Percentiles rank a stretch among this genome's conserved stretches.
Evolutionary conservation across 2,797 vertebrate species (phyloP).

Genomic region (Epinephelus coioides): DNA sequence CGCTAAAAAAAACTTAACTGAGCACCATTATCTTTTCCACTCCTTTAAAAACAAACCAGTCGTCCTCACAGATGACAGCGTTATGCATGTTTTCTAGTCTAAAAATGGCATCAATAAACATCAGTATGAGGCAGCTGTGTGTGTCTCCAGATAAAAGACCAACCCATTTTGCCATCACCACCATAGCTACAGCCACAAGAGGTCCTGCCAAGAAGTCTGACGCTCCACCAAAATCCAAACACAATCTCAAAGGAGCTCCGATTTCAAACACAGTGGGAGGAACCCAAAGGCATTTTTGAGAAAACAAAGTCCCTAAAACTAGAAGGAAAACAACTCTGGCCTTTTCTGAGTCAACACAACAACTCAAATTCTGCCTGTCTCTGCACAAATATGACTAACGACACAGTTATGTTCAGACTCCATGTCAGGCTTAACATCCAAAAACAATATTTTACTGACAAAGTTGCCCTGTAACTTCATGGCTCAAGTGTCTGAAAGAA

Average conservation of each 20-base stretch:
- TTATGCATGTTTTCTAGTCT: slow-evolving; percentile 53
- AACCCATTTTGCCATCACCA: slow-evolving; percentile 38
- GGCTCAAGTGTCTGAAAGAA: slow-evolving; percentile 26
- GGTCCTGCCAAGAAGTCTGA: slow-evolving; percentile 60
- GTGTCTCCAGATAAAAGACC: slow-evolving; percentile 60
- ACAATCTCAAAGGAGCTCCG: slow-evolving; percentile 58
- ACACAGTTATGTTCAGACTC: slow-evolving; percentile 25
- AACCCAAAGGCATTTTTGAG: slow-evolving; percentile 31
- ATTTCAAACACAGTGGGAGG: slow-evolving; percentile 71
- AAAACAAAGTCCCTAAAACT: slow-evolving; percentile 41
- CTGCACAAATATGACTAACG: slow-evolving; percentile 27
- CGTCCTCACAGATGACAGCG: not conserved
- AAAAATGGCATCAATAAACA: slow-evolving; percentile 72
- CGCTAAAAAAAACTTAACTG: not conserved
- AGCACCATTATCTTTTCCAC: not conserved
- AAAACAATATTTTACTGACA: slow-evolving; percentile 12
- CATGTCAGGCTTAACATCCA: not conserved
- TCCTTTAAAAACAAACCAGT: slow-evolving; percentile 17
- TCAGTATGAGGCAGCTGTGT: slow-evolving; percentile 56
- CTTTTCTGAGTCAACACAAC: slow-evolving; percentile 21
- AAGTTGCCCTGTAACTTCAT: slow-evolving; percentile 10
- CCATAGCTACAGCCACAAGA: slow-evolving; percentile 39
- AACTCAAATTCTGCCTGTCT: slow-evolving; percentile 9
- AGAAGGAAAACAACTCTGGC: slow-evolving; percentile 33
- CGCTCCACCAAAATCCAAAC: slow-evolving; percentile 58